Base-by-base conservation (phyloP, 2,797 vertebrate species). In the Morus bassanus region DNA sequence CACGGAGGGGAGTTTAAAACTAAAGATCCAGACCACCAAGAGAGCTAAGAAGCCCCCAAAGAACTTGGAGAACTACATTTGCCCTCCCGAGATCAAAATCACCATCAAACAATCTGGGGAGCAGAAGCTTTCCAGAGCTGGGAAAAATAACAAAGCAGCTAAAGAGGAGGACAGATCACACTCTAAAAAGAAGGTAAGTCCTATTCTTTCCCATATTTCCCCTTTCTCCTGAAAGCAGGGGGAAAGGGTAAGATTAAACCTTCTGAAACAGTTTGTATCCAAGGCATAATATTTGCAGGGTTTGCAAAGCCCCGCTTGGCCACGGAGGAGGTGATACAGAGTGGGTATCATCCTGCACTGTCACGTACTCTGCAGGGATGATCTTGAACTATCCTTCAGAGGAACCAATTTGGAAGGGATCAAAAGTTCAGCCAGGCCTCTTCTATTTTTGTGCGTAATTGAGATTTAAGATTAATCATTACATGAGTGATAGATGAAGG, bases 1-100 rank as follows among this genome's bases (percentile, higher is more conserved):
- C 97, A 99, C 99, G 0, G 99, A 99, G 96, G 99, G 99, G 94
- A 99, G 99, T 97, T 98, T 99, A 95, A 99, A 99, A 96, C 97
- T 99, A 92, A 99, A 99, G 98, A 99, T 99, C 94, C 99, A 99
- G 98, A 99, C 99, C 79, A 99, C 99, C 82, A 99, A 99, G 97
- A 98, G 99, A 97, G 99, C 99, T 6, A 99, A 99, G 98, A 99
- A 99, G 97, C 99, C 99, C 96, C 99, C 99, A 69, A 99, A 99
- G 98, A 99, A 98, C 97, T 98, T 99, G 98, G 99, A 99, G 98
- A 99, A 99, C 98, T 99, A 99, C 97, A 99, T 99, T 97, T 99
- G 99, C 94, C 99, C 99, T 60, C 99, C 99, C 0, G 99, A 99
- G 98, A 99, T 99, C 98, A 99, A 99, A 97, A 99, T 99, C 98